Evolutionary conservation across 2,113 vertebrate species (phyloP), one percentile per base, ranked within the genome.

Genomic region (Podarcis cretensis): DNA sequence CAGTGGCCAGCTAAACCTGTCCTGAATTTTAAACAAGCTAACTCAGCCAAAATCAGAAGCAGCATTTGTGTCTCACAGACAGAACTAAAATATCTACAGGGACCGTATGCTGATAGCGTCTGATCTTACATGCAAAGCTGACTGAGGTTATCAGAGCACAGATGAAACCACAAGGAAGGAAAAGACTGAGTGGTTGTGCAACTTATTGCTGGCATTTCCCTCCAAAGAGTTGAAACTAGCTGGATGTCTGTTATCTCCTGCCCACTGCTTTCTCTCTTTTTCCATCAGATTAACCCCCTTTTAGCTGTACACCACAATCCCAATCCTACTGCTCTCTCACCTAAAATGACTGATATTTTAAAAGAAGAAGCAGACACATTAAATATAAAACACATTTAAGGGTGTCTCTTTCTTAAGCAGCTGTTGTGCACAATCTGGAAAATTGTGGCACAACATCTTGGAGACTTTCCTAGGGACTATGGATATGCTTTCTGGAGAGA

Each of bases 21-120:
- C 77, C 80, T 87, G 93, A 90, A 93, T 95, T 92, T 94, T 83
- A 93, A 96, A 90, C 21, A 86, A 48, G 48, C 57, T 59, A 25
- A 89, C 35, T n/a, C 35, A 82, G 18, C 35, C 74, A 91, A 65
- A 76, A 40, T 91, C 87, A 91, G 91, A 93, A 84, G 23, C 27
- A 80, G 3, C 85, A 71, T 78, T 25, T 48, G 27, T 48, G 83
- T 86, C 77, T 37, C 79, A 69, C 81, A 25, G 68, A 40, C 37
- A 12, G n/a, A 79, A 18, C 57, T 65, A 74, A 73, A 79, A 0
- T 59, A 90, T 91, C 79, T 81, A 76, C 66, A 27, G 27, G 80
- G 30, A 76, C 85, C 89, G 77, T 57, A 89, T 43, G 59, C 3
- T 75, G 79, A 82, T 4, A 32, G 10, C 71, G 57, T 77, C 21